phyloP scores from a whole-genome alignment of 2,797 vertebrate species.

The Poeciliopsis presidionis region DNA sequence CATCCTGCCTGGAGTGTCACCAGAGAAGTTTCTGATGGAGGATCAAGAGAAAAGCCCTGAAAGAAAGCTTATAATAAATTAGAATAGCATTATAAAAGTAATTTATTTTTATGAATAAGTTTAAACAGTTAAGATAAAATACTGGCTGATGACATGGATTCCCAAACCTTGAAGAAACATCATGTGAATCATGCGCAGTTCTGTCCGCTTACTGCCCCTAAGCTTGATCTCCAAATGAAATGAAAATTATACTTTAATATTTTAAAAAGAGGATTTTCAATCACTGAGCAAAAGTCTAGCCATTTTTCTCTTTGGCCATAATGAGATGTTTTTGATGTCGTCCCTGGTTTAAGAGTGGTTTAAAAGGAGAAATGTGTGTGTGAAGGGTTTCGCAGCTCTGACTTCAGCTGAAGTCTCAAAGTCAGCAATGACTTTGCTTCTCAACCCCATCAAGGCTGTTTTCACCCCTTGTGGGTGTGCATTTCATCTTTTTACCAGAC shows the following conservation, averaged over 20 bases:
- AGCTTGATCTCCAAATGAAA: not conserved
- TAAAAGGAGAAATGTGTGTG: not conserved
- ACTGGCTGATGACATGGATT: not conserved
- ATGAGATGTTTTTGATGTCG: not conserved
- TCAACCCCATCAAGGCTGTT: not conserved
- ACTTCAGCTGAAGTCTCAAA: not conserved
- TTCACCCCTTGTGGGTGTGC: not conserved
- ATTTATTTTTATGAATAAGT: not conserved
- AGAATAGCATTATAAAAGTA: not conserved
- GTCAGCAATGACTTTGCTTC: not conserved
- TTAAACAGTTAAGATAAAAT: not conserved
- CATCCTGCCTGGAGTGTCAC: conserved; percentile 53
- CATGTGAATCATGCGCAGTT: not conserved
- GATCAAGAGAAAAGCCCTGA: not conserved
- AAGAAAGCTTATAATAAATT: not conserved
- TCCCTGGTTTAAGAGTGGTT: not conserved
- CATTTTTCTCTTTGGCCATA: not conserved
- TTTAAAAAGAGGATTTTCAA: not conserved
- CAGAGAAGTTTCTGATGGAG: conserved; percentile 36
- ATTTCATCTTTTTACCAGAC: not conserved
- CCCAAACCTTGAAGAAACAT: not conserved
- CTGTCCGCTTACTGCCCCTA: not conserved
- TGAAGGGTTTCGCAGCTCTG: no score
- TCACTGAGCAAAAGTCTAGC: not conserved
- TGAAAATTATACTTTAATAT: not conserved